Evolutionary conservation across 2,888 invertebrate species (phyloP), one percentile per base, ranked within the genome.

Genomic region (Ennomos erosarius): DNA sequence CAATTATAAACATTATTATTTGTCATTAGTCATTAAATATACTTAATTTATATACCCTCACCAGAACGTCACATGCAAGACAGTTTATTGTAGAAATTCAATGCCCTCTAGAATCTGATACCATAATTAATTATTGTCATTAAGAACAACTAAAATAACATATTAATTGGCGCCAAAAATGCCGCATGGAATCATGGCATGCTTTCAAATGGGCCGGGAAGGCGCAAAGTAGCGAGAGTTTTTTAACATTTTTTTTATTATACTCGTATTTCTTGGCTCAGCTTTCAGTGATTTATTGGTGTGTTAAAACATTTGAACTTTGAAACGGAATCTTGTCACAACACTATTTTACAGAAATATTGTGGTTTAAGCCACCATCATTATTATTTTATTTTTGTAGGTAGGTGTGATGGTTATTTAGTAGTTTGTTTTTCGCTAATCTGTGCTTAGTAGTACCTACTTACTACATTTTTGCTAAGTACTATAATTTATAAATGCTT

Each of bases 161-260:
- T 74, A 55, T 78, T 84, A 85, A 85, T 86, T 86, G 82, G 79
- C 79, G 82, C 82, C 77, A 79, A 80, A 85, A 84, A 83, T 84
- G 81, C 72, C 74, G 69, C 61, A 64, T 62, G 68, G 71, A 73
- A 75, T 67, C 82, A 81, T 73, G 67, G 81, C 86, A 79, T 79
- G 77, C 69, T 68, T 71, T 82, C 81, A 85, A 87, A 89, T 86
- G 84, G 75, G 71, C 76, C 88, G 83, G 72, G 75, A 80, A 88
- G 88, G 88, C 85, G 88, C 79, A 76, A 87, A 81, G 74, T 71
- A 75, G 60, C 62, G 68, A 62, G 59, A 65, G 69, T 78, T 78
- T 78, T 80, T 79, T 75, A 26, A 75, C 64, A 55, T 71, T 68
- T 75, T 79, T 78, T 79, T 65, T 59, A 73, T 74, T 69, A n/a